Percentiles rank a stretch among this genome's conserved stretches.
phyloP scores from a whole-genome alignment of 2,797 vertebrate genomes.

The Karalla daura region DNA sequence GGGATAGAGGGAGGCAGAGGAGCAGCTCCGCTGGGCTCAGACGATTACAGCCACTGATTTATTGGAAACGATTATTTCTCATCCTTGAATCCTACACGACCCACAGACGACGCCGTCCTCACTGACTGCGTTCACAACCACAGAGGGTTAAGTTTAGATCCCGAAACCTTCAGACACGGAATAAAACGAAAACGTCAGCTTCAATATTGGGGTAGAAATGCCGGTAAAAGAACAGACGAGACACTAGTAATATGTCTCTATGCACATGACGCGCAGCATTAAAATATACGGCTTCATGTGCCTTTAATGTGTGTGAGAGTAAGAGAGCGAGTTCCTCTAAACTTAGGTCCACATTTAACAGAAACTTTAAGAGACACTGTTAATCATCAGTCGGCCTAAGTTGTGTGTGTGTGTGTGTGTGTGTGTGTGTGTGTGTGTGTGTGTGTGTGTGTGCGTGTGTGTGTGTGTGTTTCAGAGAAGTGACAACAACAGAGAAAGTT shows the following conservation, averaged over 20 bases:
- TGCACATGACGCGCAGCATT: neutral
- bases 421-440: too few relatives aligned
- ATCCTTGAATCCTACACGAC: neutral
- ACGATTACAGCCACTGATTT: slow-evolving; percentile 24
- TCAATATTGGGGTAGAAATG: slow-evolving; percentile 3
- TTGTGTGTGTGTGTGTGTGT: too few relatives aligned
- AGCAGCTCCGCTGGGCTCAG: slow-evolving; percentile 12
- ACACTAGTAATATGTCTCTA: neutral
- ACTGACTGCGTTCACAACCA: neutral
- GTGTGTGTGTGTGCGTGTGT: too few relatives aligned
- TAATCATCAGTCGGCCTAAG: slow-evolving; percentile 1
- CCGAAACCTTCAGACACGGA: neutral
- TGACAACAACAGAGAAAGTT: neutral
- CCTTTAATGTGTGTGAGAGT: neutral
- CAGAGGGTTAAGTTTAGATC: neutral
- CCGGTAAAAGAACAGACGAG: neutral
- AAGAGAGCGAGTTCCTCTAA: neutral
- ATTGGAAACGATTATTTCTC: slow-evolving; percentile 15
- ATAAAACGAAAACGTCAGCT: neutral
- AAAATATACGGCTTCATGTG: neutral
- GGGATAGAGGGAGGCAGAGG: neutral
- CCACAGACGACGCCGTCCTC: neutral
- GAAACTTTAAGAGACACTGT: neutral
- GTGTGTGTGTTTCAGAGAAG: too few relatives aligned
- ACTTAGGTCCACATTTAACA: neutral